Base-by-base conservation (phyloP, 2,113 vertebrate species). In the Gallinago media region DNA sequence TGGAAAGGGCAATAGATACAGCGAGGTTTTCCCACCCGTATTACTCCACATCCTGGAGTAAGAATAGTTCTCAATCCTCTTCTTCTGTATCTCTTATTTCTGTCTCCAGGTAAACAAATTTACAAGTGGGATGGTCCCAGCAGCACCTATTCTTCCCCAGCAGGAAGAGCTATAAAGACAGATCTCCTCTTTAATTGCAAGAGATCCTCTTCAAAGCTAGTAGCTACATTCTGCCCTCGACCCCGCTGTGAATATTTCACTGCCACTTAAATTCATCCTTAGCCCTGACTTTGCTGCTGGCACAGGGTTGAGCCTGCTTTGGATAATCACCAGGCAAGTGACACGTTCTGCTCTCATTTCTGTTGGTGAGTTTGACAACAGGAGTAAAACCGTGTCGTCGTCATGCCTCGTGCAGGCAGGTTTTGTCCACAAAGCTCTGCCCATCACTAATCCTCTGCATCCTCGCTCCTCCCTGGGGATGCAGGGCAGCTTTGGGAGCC, bases 311-410 rank as follows among this genome's bases (percentile, higher is more conserved):
- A 92, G 61, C 15, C 73, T 56, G 61, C 86, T 94, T 38, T 65
- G 92, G 74, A 56, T 88, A 85, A 90, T 88, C 93, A 85, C 50
- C 89, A 80, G 78, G 59, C 55, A 11, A 88, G 90, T 36, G 95
- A 67, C 55, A 38, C 0, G 5, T 36, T 63, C 82, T 92, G 71
- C 11, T 93, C 78, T 77, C 75, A 6, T 66, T 80, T 83, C 38
- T 73, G 55, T 55, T 55, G 20, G 56, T 0, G 23, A 38, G 55
- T 76, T 0, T 78, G 92, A 2, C 62, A 58, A 1, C 63, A 83
- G 89, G 29, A 44, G 50, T 9, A 26, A 25, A 71, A 11, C 18
- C 9, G 1, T 29, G 29, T 46, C 4, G 0, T 87, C 66, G 81
- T 21, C 88, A 32, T 0, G 55, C 47, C 74, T 27, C 4, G 27